Conservation (phyloP, 1,140 invertebrate genomes). For the Drosophila kohkoa region DNA sequence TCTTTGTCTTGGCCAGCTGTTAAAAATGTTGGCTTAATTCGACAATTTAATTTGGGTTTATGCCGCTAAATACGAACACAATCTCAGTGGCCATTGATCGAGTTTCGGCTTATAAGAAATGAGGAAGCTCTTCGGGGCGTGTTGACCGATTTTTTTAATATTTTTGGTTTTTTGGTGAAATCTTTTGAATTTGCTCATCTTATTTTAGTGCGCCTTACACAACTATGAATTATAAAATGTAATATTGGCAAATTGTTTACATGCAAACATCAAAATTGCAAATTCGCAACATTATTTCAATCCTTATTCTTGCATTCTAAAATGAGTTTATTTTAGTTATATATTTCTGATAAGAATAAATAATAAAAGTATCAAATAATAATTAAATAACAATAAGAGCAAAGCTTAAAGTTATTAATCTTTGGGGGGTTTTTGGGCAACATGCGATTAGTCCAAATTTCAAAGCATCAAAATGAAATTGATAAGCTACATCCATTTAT, state of each 20-base stretch:
- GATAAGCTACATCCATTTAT: too few species aligned
- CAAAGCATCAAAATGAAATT: too few species aligned
- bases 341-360: too few species aligned
- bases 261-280: not conserved
- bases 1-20: conserved; percentile 27
- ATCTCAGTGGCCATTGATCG: conserved; percentile 43
- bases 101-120: conserved; percentile 59
- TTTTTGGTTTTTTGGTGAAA: conserved; percentile 28
- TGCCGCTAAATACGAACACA: conserved; percentile 66
- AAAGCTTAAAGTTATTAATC: too few species aligned
- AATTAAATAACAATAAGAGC: too few species aligned
- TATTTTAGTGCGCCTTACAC: conserved; percentile 27
- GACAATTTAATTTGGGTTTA: conserved; percentile 81
- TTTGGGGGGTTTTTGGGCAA: too few species aligned
- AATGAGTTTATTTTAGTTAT: too few species aligned
- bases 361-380: too few species aligned
- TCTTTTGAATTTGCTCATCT: conserved; percentile 39
- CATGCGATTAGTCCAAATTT: too few species aligned
- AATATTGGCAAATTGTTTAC: not conserved
- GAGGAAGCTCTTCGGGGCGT: conserved; percentile 68
- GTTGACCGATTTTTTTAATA: conserved; percentile 17
- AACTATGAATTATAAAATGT: not conserved
- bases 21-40: conserved; percentile 77
- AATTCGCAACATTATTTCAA: too few species aligned
- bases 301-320: too few species aligned